Conservation (phyloP, 2,113 vertebrate species). For the Panthera tigris region DNA sequence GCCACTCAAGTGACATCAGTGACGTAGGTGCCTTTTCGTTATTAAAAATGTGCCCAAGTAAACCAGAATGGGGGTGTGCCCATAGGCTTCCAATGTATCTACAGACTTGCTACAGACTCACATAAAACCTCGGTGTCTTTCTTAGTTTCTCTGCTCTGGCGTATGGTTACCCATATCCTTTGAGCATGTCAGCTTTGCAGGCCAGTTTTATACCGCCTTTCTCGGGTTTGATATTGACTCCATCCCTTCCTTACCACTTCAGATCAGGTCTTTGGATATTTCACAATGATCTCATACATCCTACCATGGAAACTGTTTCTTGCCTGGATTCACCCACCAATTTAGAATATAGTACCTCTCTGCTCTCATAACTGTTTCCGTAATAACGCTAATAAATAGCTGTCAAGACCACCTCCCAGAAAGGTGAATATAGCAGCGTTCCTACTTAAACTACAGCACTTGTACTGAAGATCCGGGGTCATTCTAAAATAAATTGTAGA, state of each 20-base stretch:
- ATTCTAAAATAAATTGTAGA: neutral
- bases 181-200: neutral
- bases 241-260: neutral
- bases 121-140: neutral
- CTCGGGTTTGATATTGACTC: neutral
- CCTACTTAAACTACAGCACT: neutral
- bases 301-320: neutral
- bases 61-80: neutral
- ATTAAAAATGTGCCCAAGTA: neutral
- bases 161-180: neutral
- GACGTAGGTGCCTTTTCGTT: neutral
- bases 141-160: neutral
- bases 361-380: neutral
- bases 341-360: neutral
- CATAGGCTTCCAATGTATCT: accelerated
- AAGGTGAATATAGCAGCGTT: neutral
- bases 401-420: neutral
- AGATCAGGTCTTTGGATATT: neutral
- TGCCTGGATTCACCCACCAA: neutral
- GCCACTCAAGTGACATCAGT: neutral
- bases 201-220: neutral
- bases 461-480: neutral
- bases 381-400: neutral
- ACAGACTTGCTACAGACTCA: neutral
- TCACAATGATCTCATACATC: neutral